These are phyloP conservation scores for Cistogaster globosa DNA, from an alignment of 2,888 invertebrate species.

Conservation along the genomic window DNA sequence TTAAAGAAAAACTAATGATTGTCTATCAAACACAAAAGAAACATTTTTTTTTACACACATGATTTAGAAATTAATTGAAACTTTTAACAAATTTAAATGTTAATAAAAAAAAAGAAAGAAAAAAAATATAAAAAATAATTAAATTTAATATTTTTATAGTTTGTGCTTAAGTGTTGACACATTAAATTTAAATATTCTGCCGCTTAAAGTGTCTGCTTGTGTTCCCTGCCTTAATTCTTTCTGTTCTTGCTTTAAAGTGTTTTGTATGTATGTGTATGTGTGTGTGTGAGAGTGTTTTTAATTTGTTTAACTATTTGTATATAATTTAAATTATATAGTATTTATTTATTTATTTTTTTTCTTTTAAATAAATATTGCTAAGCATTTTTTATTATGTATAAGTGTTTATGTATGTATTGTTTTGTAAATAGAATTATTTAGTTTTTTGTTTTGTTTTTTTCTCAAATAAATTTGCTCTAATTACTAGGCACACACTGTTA, in stretches of 20 bases:
- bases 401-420: constrained; percentile 54
- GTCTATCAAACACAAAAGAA: not conserved
- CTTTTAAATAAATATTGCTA: constrained; percentile 66
- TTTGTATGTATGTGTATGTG: not conserved
- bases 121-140: not conserved
- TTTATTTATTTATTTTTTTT: constrained; percentile 7
- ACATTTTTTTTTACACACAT: constrained; percentile 23
- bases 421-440: constrained; percentile 68
- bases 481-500: constrained; percentile 71
- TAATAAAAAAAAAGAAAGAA: not conserved
- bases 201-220: constrained; percentile 53
- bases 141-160: constrained; percentile 29
- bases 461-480: constrained; percentile 63
- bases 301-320: constrained; percentile 49
- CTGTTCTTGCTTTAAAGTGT: constrained; percentile 50
- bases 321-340: constrained; percentile 68
- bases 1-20: not conserved
- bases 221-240: constrained; percentile 53
- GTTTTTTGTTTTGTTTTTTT: constrained; percentile 42
- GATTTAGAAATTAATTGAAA: constrained; percentile 21
- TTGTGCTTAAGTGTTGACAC: constrained; percentile 56
- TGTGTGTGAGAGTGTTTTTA: no score
- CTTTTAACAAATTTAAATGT: constrained; percentile 12
- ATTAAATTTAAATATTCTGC: constrained; percentile 59
- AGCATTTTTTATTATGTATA: constrained; percentile 59